A percentile compares a stretch with the other conserved stretches of the same genome.
Conservation (phyloP, 2,113 vertebrate genomes). For the Solea solea region DNA sequence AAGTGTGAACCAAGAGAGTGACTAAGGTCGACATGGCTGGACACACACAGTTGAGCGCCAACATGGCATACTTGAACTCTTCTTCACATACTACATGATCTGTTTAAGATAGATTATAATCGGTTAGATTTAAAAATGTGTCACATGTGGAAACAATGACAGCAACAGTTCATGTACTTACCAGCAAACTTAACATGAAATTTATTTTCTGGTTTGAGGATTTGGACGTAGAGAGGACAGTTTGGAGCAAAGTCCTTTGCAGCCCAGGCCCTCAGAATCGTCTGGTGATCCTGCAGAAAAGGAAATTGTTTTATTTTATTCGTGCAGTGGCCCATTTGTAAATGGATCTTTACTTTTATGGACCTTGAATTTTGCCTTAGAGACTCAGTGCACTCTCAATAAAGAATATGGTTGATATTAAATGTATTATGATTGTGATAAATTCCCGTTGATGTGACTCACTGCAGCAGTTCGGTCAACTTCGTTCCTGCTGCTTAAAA, state of each 20-base stretch:
- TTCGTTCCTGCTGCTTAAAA: conserved; percentile 96
- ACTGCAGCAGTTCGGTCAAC: conserved; percentile 96
- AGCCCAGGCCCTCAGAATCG: conserved; percentile 98
- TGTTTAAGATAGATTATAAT: conserved; percentile 54
- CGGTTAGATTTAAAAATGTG: background rate
- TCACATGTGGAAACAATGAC: background rate
- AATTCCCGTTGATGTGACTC: conserved; percentile 45
- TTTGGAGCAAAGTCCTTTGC: conserved; percentile 99
- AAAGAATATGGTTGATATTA: background rate
- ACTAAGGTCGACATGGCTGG: conserved; percentile 98
- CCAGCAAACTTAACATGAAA: conserved; percentile 99
- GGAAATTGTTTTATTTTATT: background rate
- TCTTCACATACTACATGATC: conserved; percentile 99
- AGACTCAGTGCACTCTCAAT: background rate
- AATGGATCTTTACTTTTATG: conserved; percentile 27
- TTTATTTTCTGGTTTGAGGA: conserved; percentile 98
- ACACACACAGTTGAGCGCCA: conserved; percentile 97
- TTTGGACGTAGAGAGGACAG: conserved; percentile 97
- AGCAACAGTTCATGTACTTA: conserved; percentile 66
- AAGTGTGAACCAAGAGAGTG: conserved; percentile 96
- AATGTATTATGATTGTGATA: background rate
- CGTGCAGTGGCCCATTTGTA: conserved; percentile 13
- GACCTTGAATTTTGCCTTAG: conserved; percentile 18
- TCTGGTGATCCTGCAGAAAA: conserved; percentile 90
- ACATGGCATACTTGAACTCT: conserved; percentile 98